Evolutionary conservation across 2,113 vertebrate genomes (phyloP).

Genomic region (Neolamprologus sp.): DNA sequence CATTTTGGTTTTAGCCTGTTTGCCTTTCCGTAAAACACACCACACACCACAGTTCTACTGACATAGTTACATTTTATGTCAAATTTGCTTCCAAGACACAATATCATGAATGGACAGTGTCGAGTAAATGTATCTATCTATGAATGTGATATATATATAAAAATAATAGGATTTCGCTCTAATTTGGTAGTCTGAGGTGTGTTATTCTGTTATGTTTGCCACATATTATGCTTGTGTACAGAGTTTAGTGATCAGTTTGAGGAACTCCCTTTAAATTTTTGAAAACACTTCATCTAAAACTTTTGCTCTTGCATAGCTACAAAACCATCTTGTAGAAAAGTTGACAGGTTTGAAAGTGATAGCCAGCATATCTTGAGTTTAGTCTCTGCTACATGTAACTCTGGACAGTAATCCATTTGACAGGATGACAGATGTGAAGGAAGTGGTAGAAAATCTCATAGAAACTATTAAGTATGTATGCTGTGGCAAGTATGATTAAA

Average conservation of each 20-base stretch:
- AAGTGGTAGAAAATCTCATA: neutral
- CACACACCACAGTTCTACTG: neutral
- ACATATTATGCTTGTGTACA: neutral
- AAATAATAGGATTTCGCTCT: neutral
- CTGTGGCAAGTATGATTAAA: neutral
- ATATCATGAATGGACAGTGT: neutral
- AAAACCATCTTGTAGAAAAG: neutral
- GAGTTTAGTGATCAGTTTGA: neutral
- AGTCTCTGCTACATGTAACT: neutral
- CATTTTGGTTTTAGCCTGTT: neutral
- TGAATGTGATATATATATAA: neutral
- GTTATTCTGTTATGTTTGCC: neutral
- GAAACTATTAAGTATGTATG: neutral
- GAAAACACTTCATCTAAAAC: neutral
- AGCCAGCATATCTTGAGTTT: neutral
- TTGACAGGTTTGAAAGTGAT: neutral
- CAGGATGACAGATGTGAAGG: neutral
- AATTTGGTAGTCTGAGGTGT: neutral
- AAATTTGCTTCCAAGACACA: neutral
- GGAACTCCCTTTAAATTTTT: neutral
- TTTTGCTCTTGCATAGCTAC: neutral
- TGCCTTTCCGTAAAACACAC: neutral
- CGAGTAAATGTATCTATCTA: neutral
- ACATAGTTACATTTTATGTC: neutral
- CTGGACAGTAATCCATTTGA: neutral